phyloP scores from a whole-genome alignment of 2,113 vertebrate genomes.

The Odocoileus hemionus region DNA sequence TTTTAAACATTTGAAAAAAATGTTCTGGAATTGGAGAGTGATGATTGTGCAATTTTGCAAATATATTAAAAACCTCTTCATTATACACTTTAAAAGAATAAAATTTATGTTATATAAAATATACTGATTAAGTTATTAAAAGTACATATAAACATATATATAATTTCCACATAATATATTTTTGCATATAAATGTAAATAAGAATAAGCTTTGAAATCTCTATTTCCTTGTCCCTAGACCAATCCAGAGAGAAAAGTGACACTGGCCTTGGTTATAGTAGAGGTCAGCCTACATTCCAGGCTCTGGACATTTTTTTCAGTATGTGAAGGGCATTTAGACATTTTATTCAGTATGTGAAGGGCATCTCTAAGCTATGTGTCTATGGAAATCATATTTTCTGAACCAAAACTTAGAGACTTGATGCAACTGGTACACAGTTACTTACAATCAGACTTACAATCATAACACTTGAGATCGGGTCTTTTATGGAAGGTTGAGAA shows the following conservation, averaged over 20 bases:
- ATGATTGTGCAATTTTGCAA: not conserved
- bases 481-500: not conserved
- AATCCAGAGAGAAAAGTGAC: not conserved
- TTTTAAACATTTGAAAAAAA: not conserved
- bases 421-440: not conserved
- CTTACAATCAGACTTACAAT: not conserved
- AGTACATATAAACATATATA: not conserved
- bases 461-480: not conserved
- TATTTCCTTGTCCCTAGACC: not conserved
- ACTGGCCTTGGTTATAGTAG: not conserved
- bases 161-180: not conserved
- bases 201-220: not conserved
- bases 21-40: not conserved
- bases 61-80: not conserved
- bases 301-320: not conserved
- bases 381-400: not conserved
- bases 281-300: not conserved
- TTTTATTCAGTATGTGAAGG: not conserved
- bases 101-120: not conserved
- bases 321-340: not conserved
- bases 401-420: not conserved
- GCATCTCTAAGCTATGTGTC: not conserved
- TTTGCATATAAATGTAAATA: not conserved
- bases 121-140: not conserved
- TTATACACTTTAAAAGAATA: not conserved